Conservation (phyloP, 2,113 vertebrate genomes). For the Pterocles gutturalis region DNA sequence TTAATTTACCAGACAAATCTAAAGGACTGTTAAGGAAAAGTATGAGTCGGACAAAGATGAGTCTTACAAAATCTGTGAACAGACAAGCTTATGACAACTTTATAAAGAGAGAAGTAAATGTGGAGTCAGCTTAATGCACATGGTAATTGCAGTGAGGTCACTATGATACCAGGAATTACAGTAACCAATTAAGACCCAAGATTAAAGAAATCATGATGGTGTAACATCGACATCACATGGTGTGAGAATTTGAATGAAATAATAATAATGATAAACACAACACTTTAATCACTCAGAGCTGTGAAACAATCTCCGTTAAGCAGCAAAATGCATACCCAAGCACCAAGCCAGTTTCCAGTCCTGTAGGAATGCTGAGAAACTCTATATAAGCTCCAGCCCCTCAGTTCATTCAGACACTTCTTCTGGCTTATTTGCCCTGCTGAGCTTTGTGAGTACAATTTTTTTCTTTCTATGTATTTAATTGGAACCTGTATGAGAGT, state of each 20-base stretch:
- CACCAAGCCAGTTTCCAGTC: background rate
- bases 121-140: constrained; percentile 10
- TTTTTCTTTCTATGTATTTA: background rate
- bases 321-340: background rate
- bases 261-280: background rate
- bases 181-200: background rate
- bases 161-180: background rate
- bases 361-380: background rate
- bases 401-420: background rate
- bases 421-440: rapidly evolving
- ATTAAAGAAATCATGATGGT: constrained; percentile 36
- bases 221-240: background rate
- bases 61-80: background rate
- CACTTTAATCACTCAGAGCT: background rate
- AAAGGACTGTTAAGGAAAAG: background rate
- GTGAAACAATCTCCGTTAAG: background rate
- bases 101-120: background rate
- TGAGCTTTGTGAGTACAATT: background rate
- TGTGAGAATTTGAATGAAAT: background rate
- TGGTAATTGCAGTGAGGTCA: constrained; percentile 19
- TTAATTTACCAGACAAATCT: background rate
- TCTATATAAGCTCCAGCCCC: background rate
- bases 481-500: rapidly evolving
- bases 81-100: background rate
- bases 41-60: background rate